These are phyloP conservation scores for Pomatorhinus ruficollis DNA, from an alignment of 2,113 vertebrate genomes.

Conservation along the genomic window DNA sequence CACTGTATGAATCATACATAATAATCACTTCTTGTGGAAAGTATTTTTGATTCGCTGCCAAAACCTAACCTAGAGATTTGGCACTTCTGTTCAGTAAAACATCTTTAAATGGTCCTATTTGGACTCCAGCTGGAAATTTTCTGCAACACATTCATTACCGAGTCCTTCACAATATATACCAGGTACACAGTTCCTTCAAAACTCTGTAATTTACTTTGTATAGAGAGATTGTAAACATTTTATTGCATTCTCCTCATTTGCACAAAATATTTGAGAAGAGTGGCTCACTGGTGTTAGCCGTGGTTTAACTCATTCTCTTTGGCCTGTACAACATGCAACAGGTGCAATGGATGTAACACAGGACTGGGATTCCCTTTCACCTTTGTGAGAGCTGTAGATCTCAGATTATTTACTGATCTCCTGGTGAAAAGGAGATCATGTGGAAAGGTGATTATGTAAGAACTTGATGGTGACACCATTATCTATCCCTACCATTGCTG, in stretches of 20 bases:
- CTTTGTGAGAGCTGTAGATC: background rate
- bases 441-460: background rate
- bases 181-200: background rate
- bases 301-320: background rate
- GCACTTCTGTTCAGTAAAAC: slow-evolving; percentile 3
- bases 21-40: slow-evolving; percentile 32
- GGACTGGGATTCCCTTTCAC: background rate
- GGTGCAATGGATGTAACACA: background rate
- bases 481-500: background rate
- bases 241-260: background rate
- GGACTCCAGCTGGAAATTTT: background rate
- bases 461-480: background rate
- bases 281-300: background rate
- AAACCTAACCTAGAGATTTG: slow-evolving; percentile 27
- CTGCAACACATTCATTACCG: background rate
- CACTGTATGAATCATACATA: slow-evolving; percentile 43
- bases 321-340: background rate
- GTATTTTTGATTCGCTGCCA: slow-evolving; percentile 36
- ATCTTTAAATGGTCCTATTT: background rate
- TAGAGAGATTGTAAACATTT: background rate
- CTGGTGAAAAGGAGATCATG: background rate
- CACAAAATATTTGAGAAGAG: background rate
- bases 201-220: background rate
- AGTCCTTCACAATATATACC: background rate
- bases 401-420: background rate